Evolutionary conservation across 2,797 vertebrate genomes (phyloP), one percentile per base, ranked within the genome.

Genomic region (Rhinella marina): DNA sequence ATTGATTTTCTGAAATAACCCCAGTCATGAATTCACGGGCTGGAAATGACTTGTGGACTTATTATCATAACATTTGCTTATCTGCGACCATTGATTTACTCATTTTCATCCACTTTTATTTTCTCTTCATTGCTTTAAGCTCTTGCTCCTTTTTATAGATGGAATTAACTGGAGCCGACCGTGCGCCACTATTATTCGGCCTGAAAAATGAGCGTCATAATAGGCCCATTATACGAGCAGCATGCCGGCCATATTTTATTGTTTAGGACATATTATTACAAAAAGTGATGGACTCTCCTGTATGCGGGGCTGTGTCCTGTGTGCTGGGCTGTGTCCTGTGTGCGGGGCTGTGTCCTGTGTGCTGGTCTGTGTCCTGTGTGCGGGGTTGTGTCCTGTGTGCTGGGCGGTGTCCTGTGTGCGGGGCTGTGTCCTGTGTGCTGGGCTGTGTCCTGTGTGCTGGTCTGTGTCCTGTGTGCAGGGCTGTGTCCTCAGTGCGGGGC

Each of bases 141-240:
- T 88, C 90, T 82, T 91, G 68, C 90, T 92, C 90, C 87, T 90
- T 91, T 92, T 92, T 32, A 90, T 62, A 90, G 82, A 90, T 78
- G 81, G 85, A 81, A 92, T 92, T 91, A 91, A 52, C 82, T 73
- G 85, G 64, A 90, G 88, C 86, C 88, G 21, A 16, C 68, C 90
- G 83, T 68, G 87, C 83, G 86, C 90, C 61, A 82, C 92, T 91
- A 89, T 91, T 91, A 89, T 91, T 89, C 89, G 88, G 56, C 83
- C 90, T 92, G 86, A 85, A 88, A 92, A 90, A 62, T 89, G 81
- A 87, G 88, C 52, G 87, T 83, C 82, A 89, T 91, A 91, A 88
- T 88, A 90, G 90, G 87, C 29, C 72, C 86, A 89, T 89, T 48
- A 87, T 82, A 87, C 89, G 25, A 77, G 54, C 73, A 12, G n/a